Evolutionary conservation across 2,797 vertebrate genomes (phyloP).

Genomic region (Carapus acus): DNA sequence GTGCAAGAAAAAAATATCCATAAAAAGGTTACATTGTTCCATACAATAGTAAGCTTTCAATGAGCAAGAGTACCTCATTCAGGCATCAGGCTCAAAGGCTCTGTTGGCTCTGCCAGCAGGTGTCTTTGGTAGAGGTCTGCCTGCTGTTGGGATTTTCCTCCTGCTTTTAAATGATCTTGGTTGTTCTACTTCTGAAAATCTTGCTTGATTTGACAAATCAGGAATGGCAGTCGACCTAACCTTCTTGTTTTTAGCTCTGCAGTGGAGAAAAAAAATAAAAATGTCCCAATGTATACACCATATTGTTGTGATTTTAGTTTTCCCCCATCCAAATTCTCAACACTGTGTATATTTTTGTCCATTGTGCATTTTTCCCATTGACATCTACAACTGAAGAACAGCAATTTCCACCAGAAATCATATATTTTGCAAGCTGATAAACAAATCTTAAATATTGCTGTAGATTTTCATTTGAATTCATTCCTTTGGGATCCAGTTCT

Average conservation of each 20-base stretch:
- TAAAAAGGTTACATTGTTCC: neutral
- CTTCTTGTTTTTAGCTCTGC: slow-evolving; percentile 73
- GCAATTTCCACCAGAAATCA: no score
- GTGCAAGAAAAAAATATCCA: neutral
- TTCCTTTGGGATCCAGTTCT: no score
- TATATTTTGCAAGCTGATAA: no score
- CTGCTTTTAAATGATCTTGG: slow-evolving; percentile 42
- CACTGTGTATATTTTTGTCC: no score
- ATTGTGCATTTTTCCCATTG: no score
- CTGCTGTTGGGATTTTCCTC: slow-evolving; percentile 55
- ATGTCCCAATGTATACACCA: neutral
- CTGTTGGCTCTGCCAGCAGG: slow-evolving; percentile 64
- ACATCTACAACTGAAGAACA: no score
- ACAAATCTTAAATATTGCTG: no score
- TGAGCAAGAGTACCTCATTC: slow-evolving; percentile 19
- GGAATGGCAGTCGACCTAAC: slow-evolving; percentile 61
- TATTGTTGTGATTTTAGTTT: neutral
- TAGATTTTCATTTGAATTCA: no score
- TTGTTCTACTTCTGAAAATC: slow-evolving; percentile 46
- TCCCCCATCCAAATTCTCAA: neutral
- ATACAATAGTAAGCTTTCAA: slow-evolving; percentile 16
- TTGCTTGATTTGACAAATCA: slow-evolving; percentile 39
- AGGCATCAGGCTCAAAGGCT: slow-evolving; percentile 69
- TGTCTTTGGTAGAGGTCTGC: slow-evolving; percentile 66
- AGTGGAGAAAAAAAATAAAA: neutral